Evolutionary conservation across 2,797 vertebrate genomes (phyloP), one percentile per base, ranked within the genome.

Genomic region (Falco berigora): DNA sequence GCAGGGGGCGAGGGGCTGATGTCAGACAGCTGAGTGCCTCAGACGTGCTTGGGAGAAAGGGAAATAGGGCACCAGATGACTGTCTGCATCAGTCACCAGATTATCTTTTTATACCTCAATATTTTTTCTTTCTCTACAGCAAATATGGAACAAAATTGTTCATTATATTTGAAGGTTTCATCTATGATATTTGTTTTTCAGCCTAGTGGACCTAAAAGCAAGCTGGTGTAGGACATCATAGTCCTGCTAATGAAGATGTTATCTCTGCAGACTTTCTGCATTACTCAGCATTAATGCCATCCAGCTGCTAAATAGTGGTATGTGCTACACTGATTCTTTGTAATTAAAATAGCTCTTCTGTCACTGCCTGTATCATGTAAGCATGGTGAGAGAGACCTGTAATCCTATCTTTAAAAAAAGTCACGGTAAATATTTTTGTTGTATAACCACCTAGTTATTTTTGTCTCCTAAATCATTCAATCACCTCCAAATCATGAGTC

Each of bases 281-380:
- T 55, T 78, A 81, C 67, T 95, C 85, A 92, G 61, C 72, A 96
- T 92, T 72, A 83, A 61, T 81, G 61, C 73, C 84, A 77, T 92
- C 74, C 81, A 61, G 59, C 80, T 82, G 67, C 75, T 93, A 92
- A 90, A 59, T 5, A 34, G 24, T 62, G 75, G 55, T 87, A 62
- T 82, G 93, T 93, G 67, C 85, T 96, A 61, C 77, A 94, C 72
- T 77, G 66, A 90, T 59, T 96, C 81, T 95, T 96, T 93, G 93
- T 95, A 97, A 97, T 95, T 96, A 97, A 94, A 92, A 36, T 19
- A 95, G 73, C 86, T 97, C 91, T 97, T 97, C 94, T n/a, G 3
- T 96, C 96, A 86, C 83, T 95, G 91, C 75, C 66, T 96, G 85
- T 96, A 67, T 90, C 93, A 74, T 64, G 75, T 23, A 95, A 71